These are phyloP conservation scores for Emydura subglobosa DNA, from an alignment of 2,113 vertebrate species.

Conservation along the genomic window DNA sequence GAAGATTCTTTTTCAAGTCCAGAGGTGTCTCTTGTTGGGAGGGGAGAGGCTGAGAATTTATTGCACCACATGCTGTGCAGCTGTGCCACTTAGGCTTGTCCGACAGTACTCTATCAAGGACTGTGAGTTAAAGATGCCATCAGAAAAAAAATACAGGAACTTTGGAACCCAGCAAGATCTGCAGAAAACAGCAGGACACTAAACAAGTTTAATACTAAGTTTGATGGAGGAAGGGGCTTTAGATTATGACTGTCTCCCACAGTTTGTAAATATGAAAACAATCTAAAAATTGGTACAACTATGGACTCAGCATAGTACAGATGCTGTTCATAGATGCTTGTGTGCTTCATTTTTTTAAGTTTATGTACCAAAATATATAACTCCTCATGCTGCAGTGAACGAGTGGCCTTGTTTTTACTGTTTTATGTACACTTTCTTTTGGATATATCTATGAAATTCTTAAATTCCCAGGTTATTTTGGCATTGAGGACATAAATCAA, in stretches of 20 bases:
- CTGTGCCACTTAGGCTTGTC: not conserved
- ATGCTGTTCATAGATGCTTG: not conserved
- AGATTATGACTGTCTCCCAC: not conserved
- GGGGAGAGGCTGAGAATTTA: not conserved
- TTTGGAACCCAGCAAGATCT: not conserved
- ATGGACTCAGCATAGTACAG: not conserved
- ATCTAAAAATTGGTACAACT: not conserved
- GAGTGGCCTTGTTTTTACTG: accelerated
- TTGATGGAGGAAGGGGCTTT: not conserved
- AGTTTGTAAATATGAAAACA: not conserved
- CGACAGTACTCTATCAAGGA: not conserved
- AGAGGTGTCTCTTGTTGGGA: accelerated
- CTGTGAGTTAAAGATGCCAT: not conserved
- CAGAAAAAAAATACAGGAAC: not conserved
- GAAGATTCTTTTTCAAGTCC: not conserved
- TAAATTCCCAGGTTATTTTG: not conserved
- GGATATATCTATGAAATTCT: not conserved
- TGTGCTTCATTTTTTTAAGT: not conserved
- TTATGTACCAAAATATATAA: not conserved
- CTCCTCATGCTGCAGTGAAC: not conserved
- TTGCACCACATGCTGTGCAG: not conserved
- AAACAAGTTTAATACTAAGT: not conserved
- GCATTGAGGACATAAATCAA: not conserved
- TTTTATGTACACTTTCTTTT: not conserved
- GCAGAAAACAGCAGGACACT: not conserved